phyloP scores from a whole-genome alignment of 2,113 vertebrate species.

The Geococcyx californianus region DNA sequence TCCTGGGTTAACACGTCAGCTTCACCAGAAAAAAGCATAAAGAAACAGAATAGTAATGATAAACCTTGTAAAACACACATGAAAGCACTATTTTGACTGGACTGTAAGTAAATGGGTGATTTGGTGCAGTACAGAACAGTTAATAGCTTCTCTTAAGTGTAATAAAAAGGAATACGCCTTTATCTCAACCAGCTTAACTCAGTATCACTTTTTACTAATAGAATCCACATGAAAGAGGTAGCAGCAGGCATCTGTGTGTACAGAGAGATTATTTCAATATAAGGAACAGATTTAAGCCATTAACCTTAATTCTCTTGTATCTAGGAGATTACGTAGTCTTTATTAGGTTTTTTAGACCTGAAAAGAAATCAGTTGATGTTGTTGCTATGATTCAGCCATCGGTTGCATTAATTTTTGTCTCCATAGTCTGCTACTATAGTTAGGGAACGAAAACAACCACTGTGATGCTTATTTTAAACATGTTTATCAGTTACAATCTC shows the following conservation, averaged over 20 bases:
- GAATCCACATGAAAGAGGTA: neutral
- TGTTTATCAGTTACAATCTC: neutral
- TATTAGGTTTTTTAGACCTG: neutral
- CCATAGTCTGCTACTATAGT: neutral
- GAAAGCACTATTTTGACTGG: neutral
- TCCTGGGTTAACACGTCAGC: neutral
- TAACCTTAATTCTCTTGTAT: neutral
- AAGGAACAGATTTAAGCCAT: neutral
- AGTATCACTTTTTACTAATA: neutral
- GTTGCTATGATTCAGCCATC: slow-evolving; percentile 31
- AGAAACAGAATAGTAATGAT: neutral
- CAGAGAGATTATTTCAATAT: neutral
- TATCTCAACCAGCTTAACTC: neutral
- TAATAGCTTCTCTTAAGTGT: neutral
- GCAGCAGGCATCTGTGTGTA: neutral
- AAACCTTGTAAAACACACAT: neutral
- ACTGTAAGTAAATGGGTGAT: neutral
- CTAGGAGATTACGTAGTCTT: neutral
- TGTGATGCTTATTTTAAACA: neutral
- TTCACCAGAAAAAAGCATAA: neutral
- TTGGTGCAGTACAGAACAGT: neutral
- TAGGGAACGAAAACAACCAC: slow-evolving; percentile 4
- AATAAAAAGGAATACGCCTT: neutral
- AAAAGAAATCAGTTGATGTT: slow-evolving; percentile 5
- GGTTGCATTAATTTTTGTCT: neutral